Conservation (phyloP, 2,888 invertebrate genomes). For the Congeria kusceri region DNA sequence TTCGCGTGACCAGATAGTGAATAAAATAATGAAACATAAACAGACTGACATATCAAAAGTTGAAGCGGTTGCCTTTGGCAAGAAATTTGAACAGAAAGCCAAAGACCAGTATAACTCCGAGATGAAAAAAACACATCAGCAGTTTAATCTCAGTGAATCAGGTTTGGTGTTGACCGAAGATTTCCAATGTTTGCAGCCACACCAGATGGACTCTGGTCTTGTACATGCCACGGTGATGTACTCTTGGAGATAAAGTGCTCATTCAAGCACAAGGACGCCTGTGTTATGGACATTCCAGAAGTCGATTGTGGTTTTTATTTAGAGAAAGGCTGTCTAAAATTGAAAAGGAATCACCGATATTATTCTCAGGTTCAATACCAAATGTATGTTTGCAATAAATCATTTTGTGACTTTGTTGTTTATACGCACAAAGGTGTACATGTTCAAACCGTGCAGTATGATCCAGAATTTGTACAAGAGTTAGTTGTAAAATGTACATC, state of each 20-base stretch:
- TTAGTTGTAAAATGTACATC: no score
- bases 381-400: not conserved
- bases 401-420: not conserved
- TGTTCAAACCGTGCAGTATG: no score
- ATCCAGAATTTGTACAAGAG: no score
- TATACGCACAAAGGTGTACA: not conserved
- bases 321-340: not conserved
- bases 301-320: constrained; percentile 1
- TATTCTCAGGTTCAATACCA: not conserved
- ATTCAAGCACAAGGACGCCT: constrained; percentile 5
- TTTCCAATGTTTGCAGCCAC: constrained; percentile 20
- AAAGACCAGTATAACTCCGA: no score
- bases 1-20: no score
- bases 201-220: constrained; percentile 17
- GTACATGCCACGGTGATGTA: constrained; percentile 10
- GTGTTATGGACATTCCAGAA: constrained; percentile 13
- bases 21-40: no score
- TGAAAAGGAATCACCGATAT: not conserved
- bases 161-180: constrained; percentile 9
- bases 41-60: no score
- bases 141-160: no score
- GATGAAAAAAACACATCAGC: no score
- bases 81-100: no score
- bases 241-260: constrained; percentile 20
- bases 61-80: no score